Conservation (phyloP, 2,113 vertebrate genomes). For the Lanius ludovicianus region DNA sequence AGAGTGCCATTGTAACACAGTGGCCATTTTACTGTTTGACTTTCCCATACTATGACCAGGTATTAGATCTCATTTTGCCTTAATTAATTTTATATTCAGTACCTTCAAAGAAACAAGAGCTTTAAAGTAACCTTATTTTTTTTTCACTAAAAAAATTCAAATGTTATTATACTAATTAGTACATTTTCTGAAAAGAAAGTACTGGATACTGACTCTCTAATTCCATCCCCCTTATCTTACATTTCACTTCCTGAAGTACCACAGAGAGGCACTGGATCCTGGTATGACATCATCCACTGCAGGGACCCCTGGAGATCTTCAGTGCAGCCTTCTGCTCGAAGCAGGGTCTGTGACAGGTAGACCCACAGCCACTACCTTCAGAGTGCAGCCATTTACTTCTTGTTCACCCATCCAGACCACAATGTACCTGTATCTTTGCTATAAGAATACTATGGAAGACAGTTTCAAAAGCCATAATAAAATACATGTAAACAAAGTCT, state of each 20-base stretch:
- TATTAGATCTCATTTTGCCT: neutral
- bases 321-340: neutral
- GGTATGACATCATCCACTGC: rapidly evolving
- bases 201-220: neutral
- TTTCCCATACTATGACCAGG: neutral
- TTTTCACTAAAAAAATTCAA: neutral
- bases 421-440: neutral
- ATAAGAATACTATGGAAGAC: neutral
- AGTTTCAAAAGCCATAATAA: neutral
- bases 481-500: neutral
- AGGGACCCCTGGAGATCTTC: neutral
- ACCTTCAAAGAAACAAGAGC: neutral
- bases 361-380: neutral
- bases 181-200: neutral
- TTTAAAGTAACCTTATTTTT: neutral
- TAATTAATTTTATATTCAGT: neutral
- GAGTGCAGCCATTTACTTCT: neutral
- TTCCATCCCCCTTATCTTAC: neutral
- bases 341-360: neutral
- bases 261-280: neutral
- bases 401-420: neutral
- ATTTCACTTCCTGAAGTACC: neutral
- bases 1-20: neutral
- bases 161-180: neutral
- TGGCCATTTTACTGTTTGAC: neutral